These are phyloP conservation scores for Acrobasis consociella DNA, from an alignment of 2,888 invertebrate genomes.

Conservation along the genomic window DNA sequence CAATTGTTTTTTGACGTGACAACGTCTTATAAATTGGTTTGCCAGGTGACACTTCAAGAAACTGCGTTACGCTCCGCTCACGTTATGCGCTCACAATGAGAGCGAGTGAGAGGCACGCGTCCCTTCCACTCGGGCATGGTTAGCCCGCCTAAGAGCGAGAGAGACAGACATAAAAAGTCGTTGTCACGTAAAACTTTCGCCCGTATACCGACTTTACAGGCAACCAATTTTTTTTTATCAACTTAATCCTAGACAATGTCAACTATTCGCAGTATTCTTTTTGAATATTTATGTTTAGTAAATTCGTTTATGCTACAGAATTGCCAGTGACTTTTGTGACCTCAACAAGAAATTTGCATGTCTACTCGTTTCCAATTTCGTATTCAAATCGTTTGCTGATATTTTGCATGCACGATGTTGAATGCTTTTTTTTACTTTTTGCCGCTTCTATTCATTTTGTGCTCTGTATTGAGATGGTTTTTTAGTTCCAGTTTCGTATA, in stretches of 20 bases:
- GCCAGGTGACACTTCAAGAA: no score
- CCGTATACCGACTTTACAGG: no score
- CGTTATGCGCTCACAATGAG: no score
- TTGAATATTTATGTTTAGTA: neutral
- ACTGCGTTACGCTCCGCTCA: no score
- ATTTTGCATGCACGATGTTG: conserved; percentile 56
- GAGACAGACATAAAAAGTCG: no score
- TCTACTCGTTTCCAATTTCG: conserved; percentile 48
- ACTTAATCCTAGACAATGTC: neutral
- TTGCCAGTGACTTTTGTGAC: conserved; percentile 28
- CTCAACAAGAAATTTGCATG: conserved; percentile 53
- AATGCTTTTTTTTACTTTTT: conserved; percentile 29
- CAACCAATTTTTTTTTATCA: no score
- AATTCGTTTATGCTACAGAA: conserved; percentile 21
- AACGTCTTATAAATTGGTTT: no score
- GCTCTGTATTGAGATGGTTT: conserved; percentile 15
- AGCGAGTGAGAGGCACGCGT: no score
- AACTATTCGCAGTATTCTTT: conserved; percentile 4
- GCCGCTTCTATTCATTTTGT: conserved; percentile 10
- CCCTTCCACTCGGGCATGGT: no score
- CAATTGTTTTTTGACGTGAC: no score
- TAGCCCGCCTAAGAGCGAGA: no score
- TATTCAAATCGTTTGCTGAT: conserved; percentile 56
- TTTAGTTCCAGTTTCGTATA: conserved; percentile 4
- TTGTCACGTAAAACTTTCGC: no score